Percentiles rank a stretch among this genome's conserved stretches.
Evolutionary conservation across 2,797 vertebrate genomes (phyloP).

Genomic region (Spinibarbus caldwelli): DNA sequence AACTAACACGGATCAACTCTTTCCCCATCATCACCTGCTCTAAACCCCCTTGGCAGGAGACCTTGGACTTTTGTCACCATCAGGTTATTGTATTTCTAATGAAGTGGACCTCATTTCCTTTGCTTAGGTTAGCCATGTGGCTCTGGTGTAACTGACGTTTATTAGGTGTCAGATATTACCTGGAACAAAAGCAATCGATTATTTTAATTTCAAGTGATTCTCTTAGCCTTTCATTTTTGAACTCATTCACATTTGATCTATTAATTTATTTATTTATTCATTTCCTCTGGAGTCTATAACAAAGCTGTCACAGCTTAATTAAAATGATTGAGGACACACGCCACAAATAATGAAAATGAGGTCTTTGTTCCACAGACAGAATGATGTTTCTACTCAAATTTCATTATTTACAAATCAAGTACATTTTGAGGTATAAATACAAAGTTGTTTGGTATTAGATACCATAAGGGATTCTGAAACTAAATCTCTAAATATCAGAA

Average conservation of each 20-base stretch:
- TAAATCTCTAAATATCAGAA: constrained; percentile 10
- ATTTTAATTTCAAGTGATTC: constrained; percentile 60
- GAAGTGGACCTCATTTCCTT: constrained; percentile 69
- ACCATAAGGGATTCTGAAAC: constrained; percentile 37
- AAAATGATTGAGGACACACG: constrained; percentile 62
- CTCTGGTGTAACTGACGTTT: constrained; percentile 55
- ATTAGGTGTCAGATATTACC: constrained; percentile 47
- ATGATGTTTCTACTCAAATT: constrained; percentile 47
- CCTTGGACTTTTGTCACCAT: constrained; percentile 71
- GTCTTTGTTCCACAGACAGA: constrained; percentile 47
- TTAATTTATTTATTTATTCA: constrained; percentile 45
- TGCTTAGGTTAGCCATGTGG: constrained; percentile 66
- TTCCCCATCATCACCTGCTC: constrained; percentile 66
- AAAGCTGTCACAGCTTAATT: constrained; percentile 62
- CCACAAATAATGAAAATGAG: constrained; percentile 61
- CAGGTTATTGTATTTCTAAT: constrained; percentile 79
- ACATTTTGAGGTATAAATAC: constrained; percentile 46
- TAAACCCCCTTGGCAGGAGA: constrained; percentile 63
- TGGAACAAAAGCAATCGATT: constrained; percentile 56
- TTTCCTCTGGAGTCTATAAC: constrained; percentile 47
- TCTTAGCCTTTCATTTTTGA: constrained; percentile 45
- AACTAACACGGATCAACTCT: constrained; percentile 58
- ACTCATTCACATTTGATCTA: constrained; percentile 22
- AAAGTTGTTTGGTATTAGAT: constrained; percentile 34
- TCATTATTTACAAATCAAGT: constrained; percentile 39